Base-by-base conservation (phyloP, 2,113 vertebrate species). In the Centropus unirufus region DNA sequence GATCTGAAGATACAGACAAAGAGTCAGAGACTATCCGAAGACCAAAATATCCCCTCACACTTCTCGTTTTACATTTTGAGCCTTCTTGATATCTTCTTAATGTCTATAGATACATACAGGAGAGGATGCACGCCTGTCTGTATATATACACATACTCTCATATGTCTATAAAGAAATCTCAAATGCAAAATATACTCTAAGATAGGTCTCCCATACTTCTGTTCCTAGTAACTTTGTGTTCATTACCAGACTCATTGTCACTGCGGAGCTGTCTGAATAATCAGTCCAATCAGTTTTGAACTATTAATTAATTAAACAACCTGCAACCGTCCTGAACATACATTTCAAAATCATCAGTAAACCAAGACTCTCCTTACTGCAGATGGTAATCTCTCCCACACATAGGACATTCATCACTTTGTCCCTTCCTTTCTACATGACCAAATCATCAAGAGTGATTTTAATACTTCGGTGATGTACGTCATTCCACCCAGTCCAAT, bases 371-470 rank as follows among this genome's bases (percentile, higher is more conserved):
- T 74, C 30, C 36, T 80, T 66, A 46, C 23, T 40, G n/a, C 9
- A 58, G 40, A 27, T 19, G 20, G 72, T n/a, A 77, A 30, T 10
- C 51, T 70, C 61, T 75, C 32, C 55, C 14, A 72, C 27, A 49
- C 8, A 36, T 2, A 30, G 6, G 32, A 6, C 20, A 52, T 58
- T n/a, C 26, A 39, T 34, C 0, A 0, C 14, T 47, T 64, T 12
- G 0, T 32, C 21, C 27, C 8, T 40, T 86, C 55, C 23, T 11
- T 52, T 73, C n/a, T 24, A 64, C 21, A 34, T 62, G 24, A 47
- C 26, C 32, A 68, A 68, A 91, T 40, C 34, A 82, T 19, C 24
- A 62, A 72, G 16, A 68, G 19, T 24, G 10, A 64, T 39, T 74
- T 70, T 77, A 26, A 36, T 9, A 58, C 13, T 59, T 70, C 39